Evolutionary conservation across 1,140 invertebrate species (phyloP), one percentile per base, ranked within the genome.

Genomic region (Drosophila sucinea): DNA sequence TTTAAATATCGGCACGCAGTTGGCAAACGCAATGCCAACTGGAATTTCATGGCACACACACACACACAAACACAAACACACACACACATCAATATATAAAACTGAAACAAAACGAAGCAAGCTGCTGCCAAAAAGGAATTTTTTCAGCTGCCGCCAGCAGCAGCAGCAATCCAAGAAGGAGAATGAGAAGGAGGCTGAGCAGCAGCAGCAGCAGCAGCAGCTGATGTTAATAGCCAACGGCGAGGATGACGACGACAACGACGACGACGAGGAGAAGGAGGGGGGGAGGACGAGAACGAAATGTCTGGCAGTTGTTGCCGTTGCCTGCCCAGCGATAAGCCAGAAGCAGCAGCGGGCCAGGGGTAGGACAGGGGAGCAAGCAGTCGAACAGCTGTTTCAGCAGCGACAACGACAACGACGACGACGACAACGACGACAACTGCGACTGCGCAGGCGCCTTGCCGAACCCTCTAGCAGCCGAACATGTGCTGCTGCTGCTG

Each of bases 191-290:
- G 60, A 62, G 47, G 47, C 23, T 47, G 54, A 54, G 41, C 10
- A 38, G 35, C 35, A 35, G 4, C 33, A 35, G 33, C 67, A 74
- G 62, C 77, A 55, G 57, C 81, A 87, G 83, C 84, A 87, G 84
- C 84, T 87, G 84, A 87, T 87, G 84, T 87, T 87, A 87, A 87
- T 89, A 89, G 84, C 84, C 83, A 89, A 80, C 80, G 80, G 84
- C 81, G 74, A 80, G 80, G 10, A 30, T 29, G 51, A 84, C 76
- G 70, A 81, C 77, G 81, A 77, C 81, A 57, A 68, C 77, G 47
- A 71, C 67, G 60, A 30, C 63, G 68, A 66, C 44, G 41, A 51
- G 57, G 67, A 62, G 60, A n/a, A 6, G 17, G 23, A 7, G 1
- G 44, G 27, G 44, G 8, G 23, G 44, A 51, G 23, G 25, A 51